phyloP scores from a whole-genome alignment of 2,113 vertebrate genomes.

The Laticauda laticaudata region DNA sequence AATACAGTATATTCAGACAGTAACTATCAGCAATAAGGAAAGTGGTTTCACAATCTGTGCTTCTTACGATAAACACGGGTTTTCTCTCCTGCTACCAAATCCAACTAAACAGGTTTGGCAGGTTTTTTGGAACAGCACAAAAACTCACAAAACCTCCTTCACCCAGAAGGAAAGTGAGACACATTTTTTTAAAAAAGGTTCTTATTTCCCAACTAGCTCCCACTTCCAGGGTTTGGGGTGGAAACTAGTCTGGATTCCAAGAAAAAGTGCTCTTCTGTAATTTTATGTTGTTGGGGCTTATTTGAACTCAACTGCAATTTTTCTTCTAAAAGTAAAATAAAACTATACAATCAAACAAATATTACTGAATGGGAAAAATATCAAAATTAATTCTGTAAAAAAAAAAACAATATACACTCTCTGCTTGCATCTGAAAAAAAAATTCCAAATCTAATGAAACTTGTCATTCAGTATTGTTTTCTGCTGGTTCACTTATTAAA shows the following conservation, averaged over 20 bases:
- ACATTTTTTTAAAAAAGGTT: not conserved
- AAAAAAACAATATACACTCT: constrained; percentile 28
- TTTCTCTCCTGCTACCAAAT: not conserved
- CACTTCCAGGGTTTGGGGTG: not conserved
- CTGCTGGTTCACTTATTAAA: constrained; percentile 47
- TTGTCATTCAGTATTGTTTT: constrained; percentile 56
- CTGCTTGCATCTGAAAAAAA: constrained; percentile 34
- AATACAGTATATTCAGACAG: not conserved
- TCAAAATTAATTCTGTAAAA: constrained; percentile 17
- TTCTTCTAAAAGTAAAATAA: not conserved
- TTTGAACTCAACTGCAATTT: not conserved
- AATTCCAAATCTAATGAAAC: constrained; percentile 47
- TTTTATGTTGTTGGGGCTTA: not conserved
- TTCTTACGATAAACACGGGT: not conserved
- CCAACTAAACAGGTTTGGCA: not conserved
- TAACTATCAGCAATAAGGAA: not conserved
- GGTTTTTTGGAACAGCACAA: not conserved
- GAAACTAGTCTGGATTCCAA: not conserved
- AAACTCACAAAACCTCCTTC: not conserved
- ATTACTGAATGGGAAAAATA: not conserved
- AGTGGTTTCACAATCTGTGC: not conserved
- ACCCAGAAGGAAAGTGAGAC: not conserved
- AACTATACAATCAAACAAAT: not conserved
- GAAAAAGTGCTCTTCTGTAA: not conserved
- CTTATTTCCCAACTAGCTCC: not conserved